Evolutionary conservation across 2,113 vertebrate genomes (phyloP).

Genomic region (Natator depressus): DNA sequence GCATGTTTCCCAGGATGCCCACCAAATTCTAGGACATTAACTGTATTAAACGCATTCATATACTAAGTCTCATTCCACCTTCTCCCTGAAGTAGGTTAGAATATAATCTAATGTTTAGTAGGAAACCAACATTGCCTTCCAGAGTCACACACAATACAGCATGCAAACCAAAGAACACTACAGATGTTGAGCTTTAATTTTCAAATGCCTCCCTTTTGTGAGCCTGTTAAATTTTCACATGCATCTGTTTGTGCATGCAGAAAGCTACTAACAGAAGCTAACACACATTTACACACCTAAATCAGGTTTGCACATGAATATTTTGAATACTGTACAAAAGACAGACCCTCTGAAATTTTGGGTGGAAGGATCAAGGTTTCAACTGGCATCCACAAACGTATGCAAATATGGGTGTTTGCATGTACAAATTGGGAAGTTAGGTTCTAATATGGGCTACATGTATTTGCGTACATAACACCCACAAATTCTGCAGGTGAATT

Average conservation of each 20-base stretch:
- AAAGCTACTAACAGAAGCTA: not conserved
- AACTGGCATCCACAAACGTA: not conserved
- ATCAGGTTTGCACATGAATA: not conserved
- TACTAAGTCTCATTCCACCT: not conserved
- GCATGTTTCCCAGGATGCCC: not conserved
- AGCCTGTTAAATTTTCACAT: not conserved
- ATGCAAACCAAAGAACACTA: not conserved
- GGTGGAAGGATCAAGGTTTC: not conserved
- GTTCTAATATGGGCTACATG: no score
- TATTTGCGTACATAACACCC: no score
- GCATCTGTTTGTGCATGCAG: accelerated
- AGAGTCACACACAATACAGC: not conserved
- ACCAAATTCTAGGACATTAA: not conserved
- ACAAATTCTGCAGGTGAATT: not conserved
- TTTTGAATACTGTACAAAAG: not conserved
- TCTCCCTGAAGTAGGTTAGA: not conserved
- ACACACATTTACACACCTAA: not conserved
- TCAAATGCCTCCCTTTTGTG: not conserved
- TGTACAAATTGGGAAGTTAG: not conserved
- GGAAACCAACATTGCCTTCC: not conserved
- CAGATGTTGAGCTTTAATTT: not conserved
- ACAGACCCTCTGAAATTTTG: not conserved
- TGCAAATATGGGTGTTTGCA: not conserved
- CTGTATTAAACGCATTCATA: not conserved
- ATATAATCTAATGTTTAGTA: not conserved